Evolutionary conservation across 2,797 vertebrate species (phyloP), one percentile per base, ranked within the genome.

Genomic region (Gorsachius magnificus): DNA sequence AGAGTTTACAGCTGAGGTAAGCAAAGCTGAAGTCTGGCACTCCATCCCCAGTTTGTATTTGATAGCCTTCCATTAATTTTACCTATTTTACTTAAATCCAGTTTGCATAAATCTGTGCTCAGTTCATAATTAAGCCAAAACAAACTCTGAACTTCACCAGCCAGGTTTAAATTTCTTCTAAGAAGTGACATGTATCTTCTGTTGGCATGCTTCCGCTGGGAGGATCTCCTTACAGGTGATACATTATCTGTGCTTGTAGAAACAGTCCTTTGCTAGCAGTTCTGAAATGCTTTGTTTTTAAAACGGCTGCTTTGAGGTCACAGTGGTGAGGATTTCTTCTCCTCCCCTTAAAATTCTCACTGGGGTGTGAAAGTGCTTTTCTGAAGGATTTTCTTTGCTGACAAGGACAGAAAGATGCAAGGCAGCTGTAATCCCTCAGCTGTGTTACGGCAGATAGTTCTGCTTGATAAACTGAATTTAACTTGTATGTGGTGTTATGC

Each of bases 401-500:
- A 19, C 8, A 21, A 36, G 45, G 72, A 60, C 19, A 46, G 36
- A 70, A 57, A 53, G 48, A n/a, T 70, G 25, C 15, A 68, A 61
- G 43, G 72, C 35, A 88, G 65, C 65, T 81, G 56, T 36, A 86
- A 48, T 58, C 38, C 38, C 25, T 24, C 43, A 63, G 11, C 16
- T 87, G n/a, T 58, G 11, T 58, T 65, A 31, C 10, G 57, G 35
- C 41, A 72, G 41, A 22, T 11, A 46, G 33, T 82, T 84, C 50
- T 94, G 29, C 60, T 64, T 45, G 46, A 81, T 66, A 50, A 86
- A 68, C 45, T 71, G 61, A 65, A 69, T 91, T 89, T 45, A 36
- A 57, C 57, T 36, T 71, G 19, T 38, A 36, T 0, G 0, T 33
- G 26, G 13, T 10, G 11, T 46, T 63, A 16, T 5, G n/a, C 51